Evolutionary conservation across 2,888 invertebrate species (phyloP).

Genomic region (Oscheius sp.): DNA sequence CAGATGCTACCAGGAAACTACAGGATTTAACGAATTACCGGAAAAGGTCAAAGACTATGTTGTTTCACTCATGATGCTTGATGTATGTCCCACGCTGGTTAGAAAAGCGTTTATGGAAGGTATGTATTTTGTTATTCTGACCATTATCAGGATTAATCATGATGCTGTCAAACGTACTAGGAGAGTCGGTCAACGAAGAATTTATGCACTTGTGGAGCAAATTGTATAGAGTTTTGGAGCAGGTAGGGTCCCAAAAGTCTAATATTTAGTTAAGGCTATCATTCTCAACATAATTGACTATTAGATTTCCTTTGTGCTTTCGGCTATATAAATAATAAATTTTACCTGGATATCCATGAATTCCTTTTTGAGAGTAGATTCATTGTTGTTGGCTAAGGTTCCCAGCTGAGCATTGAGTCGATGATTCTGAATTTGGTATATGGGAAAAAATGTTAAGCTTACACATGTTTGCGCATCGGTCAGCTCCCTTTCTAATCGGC

Average conservation of each 20-base stretch:
- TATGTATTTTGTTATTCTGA: not conserved
- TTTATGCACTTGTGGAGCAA: slow-evolving; percentile 63
- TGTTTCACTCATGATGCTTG: slow-evolving; percentile 56
- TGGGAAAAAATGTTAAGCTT: slow-evolving; percentile 22
- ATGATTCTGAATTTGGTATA: slow-evolving; percentile 43
- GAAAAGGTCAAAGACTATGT: slow-evolving; percentile 57
- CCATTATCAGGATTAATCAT: slow-evolving; percentile 48
- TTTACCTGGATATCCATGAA: slow-evolving; percentile 43
- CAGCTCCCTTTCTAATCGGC: slow-evolving; percentile 49
- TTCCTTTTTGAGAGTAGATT: slow-evolving; percentile 45
- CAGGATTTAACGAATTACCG: slow-evolving; percentile 56
- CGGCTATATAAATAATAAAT: not conserved
- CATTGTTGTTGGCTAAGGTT: slow-evolving; percentile 40
- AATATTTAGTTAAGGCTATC: slow-evolving; percentile 32
- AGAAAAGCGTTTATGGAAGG: slow-evolving; percentile 62
- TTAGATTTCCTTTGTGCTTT: slow-evolving; percentile 19
- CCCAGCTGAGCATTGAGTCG: slow-evolving; percentile 54
- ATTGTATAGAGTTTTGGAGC: slow-evolving; percentile 66
- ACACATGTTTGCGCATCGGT: slow-evolving; percentile 55
- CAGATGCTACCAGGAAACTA: slow-evolving; percentile 46
- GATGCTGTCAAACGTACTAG: slow-evolving; percentile 54
- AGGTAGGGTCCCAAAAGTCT: slow-evolving; percentile 43
- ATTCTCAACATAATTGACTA: slow-evolving; percentile 50
- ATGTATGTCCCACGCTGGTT: slow-evolving; percentile 66
- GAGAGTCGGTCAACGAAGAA: slow-evolving; percentile 41